phyloP scores from a whole-genome alignment of 2,113 vertebrate genomes.

The Coptodon rendalli region DNA sequence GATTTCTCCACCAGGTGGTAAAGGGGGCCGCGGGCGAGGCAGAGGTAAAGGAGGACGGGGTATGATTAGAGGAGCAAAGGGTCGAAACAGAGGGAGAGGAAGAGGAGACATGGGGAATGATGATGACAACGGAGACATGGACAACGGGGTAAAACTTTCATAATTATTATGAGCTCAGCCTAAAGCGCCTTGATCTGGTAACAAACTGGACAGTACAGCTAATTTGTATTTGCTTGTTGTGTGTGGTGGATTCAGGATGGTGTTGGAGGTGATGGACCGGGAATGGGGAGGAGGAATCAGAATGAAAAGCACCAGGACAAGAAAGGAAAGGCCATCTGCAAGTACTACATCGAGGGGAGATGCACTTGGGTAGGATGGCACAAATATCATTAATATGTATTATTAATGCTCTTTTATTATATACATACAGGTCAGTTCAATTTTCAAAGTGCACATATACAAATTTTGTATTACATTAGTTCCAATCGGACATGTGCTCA shows the following conservation, averaged over 20 bases:
- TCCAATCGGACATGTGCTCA: background rate
- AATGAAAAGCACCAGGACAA: conserved; percentile 86
- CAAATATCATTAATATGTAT: background rate
- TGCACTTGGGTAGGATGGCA: conserved; percentile 85
- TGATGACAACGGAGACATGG: conserved; percentile 84
- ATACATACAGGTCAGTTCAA: accelerated
- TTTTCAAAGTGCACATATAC: background rate
- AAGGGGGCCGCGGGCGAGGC: conserved; percentile 70
- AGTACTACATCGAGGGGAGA: conserved; percentile 92
- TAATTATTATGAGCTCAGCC: background rate
- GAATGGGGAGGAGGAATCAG: conserved; percentile 77
- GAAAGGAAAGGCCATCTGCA: conserved; percentile 96
- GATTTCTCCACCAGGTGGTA: conserved; percentile 64
- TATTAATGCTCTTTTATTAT: background rate
- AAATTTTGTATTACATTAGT: background rate
- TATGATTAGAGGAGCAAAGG: conserved; percentile 73
- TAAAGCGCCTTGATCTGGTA: background rate
- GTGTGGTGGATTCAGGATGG: conserved; percentile 39
- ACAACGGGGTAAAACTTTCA: conserved; percentile 76
- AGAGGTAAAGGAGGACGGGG: conserved; percentile 76
- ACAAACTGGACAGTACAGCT: background rate
- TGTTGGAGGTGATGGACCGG: conserved; percentile 47
- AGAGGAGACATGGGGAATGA: conserved; percentile 76
- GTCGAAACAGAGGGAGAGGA: conserved; percentile 77
- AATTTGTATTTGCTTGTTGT: background rate